Percentiles rank a stretch among this genome's conserved stretches.
phyloP scores from a whole-genome alignment of 2,797 vertebrate species.

The Sebastes vulpes region DNA sequence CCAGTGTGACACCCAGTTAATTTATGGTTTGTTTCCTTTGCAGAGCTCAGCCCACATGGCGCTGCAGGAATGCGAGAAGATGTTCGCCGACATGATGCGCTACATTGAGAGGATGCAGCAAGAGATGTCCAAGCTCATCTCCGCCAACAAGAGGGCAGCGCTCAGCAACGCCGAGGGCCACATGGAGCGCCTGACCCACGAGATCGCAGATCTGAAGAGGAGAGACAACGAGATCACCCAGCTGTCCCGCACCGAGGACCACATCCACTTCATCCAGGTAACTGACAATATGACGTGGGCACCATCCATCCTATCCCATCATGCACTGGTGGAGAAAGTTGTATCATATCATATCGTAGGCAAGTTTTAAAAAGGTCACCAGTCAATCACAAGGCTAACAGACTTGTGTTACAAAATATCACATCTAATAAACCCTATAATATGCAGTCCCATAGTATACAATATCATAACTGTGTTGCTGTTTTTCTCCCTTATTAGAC shows the following conservation, averaged over 20 bases:
- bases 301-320: not conserved
- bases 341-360: too few species aligned
- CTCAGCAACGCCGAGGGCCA: slow-evolving; percentile 86
- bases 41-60: slow-evolving; percentile 86
- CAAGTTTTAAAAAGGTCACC: too few species aligned
- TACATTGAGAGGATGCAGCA: slow-evolving; percentile 89
- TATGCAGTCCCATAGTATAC: too few species aligned
- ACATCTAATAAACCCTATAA: too few species aligned
- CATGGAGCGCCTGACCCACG: slow-evolving; percentile 86
- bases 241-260: slow-evolving; percentile 88
- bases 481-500: slow-evolving; percentile 55
- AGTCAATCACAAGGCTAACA: too few species aligned
- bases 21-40: slow-evolving; percentile 15
- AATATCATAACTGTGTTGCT: not conserved
- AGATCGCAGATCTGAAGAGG: slow-evolving; percentile 86
- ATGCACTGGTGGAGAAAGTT: not conserved
- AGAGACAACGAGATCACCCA: slow-evolving; percentile 87
- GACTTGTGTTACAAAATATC: too few species aligned
- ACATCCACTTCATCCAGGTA: slow-evolving; percentile 91
- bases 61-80: slow-evolving; percentile 88
- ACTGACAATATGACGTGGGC: not conserved
- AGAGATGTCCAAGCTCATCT: slow-evolving; percentile 88
- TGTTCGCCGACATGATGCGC: slow-evolving; percentile 87
- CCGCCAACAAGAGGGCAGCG: slow-evolving; percentile 85
- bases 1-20: slow-evolving; percentile 29